Evolutionary conservation across 2,888 invertebrate species (phyloP), one percentile per base, ranked within the genome.

Genomic region (Phortica magna): DNA sequence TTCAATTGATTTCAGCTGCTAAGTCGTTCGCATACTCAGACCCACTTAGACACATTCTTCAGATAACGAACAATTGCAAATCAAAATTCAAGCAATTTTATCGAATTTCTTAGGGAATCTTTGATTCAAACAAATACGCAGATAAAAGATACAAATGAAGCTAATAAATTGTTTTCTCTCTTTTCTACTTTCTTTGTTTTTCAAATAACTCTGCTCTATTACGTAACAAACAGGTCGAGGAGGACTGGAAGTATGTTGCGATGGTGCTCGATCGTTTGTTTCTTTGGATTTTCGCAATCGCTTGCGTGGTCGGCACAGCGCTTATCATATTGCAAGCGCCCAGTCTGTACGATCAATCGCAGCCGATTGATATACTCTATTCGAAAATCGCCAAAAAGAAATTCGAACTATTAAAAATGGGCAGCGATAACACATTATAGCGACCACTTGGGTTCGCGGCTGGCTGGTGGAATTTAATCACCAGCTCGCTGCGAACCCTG

Each of bases 181-280:
- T 12, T 31, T 5, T 1, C n/a, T n/a, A n/a, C n/a, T n/a, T n/a
- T n/a, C n/a, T n/a, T n/a, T n/a, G n/a, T n/a, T n/a, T n/a, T n/a
- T n/a, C n/a, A n/a, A n/a, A n/a, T n/a, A n/a, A n/a, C n/a, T n/a
- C n/a, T n/a, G n/a, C n/a, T n/a, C 22, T 9, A 42, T 61, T 74
- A 22, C 64, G 57, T 48, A 73, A 77, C 71, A 1, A 31, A n/a
- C 93, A 97, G 97, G 97, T 98, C 89, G 97, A 96, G 92, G 98
- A 98, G 93, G 99, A 99, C 93, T 99, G 99, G 99, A 98, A 98
- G 92, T 99, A 98, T 93, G 98, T 99, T 78, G 95, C 95, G 76
- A 91, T 98, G 98, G 98, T 99, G 82, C 94, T 99, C 92, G 99
- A 99, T 93, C 95, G 99, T 89, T 94, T 99, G 89, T 99, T 99